These are phyloP conservation scores for Vireo griseus DNA, from an alignment of 2,797 vertebrate species.

Conservation along the genomic window DNA sequence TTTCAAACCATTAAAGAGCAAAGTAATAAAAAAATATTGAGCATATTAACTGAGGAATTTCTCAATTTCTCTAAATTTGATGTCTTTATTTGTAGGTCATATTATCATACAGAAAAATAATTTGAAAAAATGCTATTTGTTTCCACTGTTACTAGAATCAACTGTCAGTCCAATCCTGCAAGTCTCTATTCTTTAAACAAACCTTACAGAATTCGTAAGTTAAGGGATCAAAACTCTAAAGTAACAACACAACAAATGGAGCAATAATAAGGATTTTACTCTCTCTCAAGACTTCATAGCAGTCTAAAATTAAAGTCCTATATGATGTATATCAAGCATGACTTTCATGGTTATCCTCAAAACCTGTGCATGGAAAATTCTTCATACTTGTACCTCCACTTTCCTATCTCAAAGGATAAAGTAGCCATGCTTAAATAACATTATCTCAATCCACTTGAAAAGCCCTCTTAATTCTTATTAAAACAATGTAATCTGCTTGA, in stretches of 20 bases:
- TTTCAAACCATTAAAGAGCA: neutral
- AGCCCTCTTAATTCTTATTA: slow-evolving; percentile 27
- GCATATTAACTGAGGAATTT: neutral
- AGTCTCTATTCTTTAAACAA: neutral
- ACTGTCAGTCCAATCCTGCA: neutral
- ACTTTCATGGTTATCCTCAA: neutral
- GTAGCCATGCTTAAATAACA: slow-evolving; percentile 11
- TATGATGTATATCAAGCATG: neutral
- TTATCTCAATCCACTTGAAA: slow-evolving; percentile 30
- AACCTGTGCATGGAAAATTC: neutral
- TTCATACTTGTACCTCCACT: neutral
- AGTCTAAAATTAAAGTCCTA: neutral
- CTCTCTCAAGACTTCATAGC: neutral
- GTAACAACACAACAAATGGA: neutral
- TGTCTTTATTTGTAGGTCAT: neutral
- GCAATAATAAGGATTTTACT: neutral
- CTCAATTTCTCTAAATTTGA: neutral
- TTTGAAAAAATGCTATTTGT: neutral
- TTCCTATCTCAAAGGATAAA: slow-evolving; percentile 34
- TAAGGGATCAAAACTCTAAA: neutral
- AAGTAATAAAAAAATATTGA: neutral
- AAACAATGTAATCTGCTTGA: slow-evolving; percentile 32
- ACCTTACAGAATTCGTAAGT: neutral
- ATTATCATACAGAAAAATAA: neutral
- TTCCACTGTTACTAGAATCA: neutral